Evolutionary conservation across 2,797 vertebrate genomes (phyloP).

Genomic region (Yasuhikotakia modesta): DNA sequence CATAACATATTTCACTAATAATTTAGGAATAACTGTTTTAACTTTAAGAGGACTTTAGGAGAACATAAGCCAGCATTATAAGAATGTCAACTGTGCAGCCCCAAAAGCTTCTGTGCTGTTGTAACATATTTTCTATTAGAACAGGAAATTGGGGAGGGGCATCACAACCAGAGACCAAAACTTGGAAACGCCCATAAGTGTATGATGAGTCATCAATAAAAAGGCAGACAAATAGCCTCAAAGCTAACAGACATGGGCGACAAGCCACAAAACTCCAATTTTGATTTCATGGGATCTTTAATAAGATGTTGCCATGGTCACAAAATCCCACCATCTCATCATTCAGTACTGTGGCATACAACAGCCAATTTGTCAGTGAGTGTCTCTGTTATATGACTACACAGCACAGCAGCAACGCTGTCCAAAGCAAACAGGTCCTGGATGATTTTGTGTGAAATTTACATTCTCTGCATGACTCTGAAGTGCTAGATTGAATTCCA

Average conservation of each 20-base stretch:
- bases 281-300: background rate
- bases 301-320: constrained; percentile 26
- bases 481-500: constrained; percentile 38
- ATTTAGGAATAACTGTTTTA: too few species aligned
- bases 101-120: too few species aligned
- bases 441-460: constrained; percentile 20
- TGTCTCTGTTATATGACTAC: background rate
- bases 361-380: constrained; percentile 16
- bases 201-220: background rate
- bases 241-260: constrained; percentile 3
- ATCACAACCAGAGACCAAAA: too few species aligned
- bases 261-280: background rate
- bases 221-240: background rate
- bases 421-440: background rate
- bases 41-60: too few species aligned
- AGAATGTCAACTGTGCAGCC: too few species aligned
- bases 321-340: constrained; percentile 20
- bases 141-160: too few species aligned
- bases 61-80: too few species aligned
- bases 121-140: too few species aligned
- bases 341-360: constrained; percentile 1
- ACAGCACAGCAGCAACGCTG: background rate
- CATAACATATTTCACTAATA: too few species aligned
- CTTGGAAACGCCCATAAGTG: background rate
- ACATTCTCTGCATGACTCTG: constrained; percentile 31